Evolutionary conservation across 2,113 vertebrate genomes (phyloP), one percentile per base, ranked within the genome.

Genomic region (Ictalurus furcatus): DNA sequence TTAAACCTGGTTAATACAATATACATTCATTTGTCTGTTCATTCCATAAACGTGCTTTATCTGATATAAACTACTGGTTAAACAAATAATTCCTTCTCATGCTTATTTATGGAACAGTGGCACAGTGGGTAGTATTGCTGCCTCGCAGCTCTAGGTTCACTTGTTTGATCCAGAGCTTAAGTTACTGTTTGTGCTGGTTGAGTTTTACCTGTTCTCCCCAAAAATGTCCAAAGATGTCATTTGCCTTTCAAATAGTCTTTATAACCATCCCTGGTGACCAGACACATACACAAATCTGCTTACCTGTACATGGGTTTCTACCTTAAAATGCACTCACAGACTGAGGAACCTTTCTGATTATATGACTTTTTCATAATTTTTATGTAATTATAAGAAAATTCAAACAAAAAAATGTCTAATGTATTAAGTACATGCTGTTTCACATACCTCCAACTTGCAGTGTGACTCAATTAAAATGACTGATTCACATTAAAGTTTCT

Each of bases 381-480:
- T 56, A 82, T 82, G 80, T 82, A 59, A 59, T 37, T 59, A 37
- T 5, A 59, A 25, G 5, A 28, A 6, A n/a, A n/a, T 52, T 79
- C 74, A 37, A 58, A 12, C 25, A 37, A 58, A 81, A 30, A 81
- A 23, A 54, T 74, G 23, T 34, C 2, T 58, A 59, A 61, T 83
- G 56, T 61, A 37, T 61, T 83, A 83, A 59, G 28, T 61, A 61
- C 56, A 83, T 19, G 25, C 80, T 86, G 84, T 34, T 78, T 48
- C 11, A 13, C 85, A 78, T 88, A 86, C 71, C 48, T 67, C 91
- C 85, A 90, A 83, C 91, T 85, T 73, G 91, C 85, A 87, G 59
- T 85, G 87, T 61, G 81, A 93, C 89, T 86, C 90, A 93, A 94
- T 94, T 92, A 93, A 92, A 94, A 90, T 88, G 91, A 94, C 92